Evolutionary conservation across 2,797 vertebrate genomes (phyloP), one percentile per base, ranked within the genome.

Genomic region (Sebastes reedi): DNA sequence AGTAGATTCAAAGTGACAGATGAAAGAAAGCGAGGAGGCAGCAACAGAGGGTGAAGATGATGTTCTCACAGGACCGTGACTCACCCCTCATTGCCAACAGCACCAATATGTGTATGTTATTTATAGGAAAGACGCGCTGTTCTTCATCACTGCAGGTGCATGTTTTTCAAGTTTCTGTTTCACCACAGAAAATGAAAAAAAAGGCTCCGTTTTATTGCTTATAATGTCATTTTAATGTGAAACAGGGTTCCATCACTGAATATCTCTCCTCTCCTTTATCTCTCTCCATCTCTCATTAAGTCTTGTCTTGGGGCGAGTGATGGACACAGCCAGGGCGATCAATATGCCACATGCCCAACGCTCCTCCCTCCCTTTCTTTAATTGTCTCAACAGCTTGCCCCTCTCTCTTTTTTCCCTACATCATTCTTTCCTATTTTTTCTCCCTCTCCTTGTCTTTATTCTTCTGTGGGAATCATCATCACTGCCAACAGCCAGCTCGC

Each of bases 281-380:
- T 90, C 79, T 29, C 67, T 75, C 67, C 59, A 86, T 93, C 88
- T 91, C 88, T 94, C 87, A 94, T 94, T 92, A 91, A 91, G 79
- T 90, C 87, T 91, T 94, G 90, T 94, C 89, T 92, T 75, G 74
- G 85, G 83, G 83, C 69, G 10, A 84, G 64, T 59, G 80, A 61
- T 75, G 80, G 85, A 88, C 71, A 58, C 39, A 65, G 70, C 52
- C 60, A 27, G 72, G 67, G 5, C 25, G 67, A 93, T 94, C 92
- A 85, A 92, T 92, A 93, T 69, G 74, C 75, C 79, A 68, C 72
- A 70, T 18, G n/a, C 64, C 52, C 20, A 46, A 6, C 71, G 8
- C 34, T 77, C 54, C 62, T 24, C 61, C 66, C 34, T 73, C 32
- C 4, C 22, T 39, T 60, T 80, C 73, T 32, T 18, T 72, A 72